Conservation (phyloP, 2,797 vertebrate genomes). For the Oreortyx pictus region DNA sequence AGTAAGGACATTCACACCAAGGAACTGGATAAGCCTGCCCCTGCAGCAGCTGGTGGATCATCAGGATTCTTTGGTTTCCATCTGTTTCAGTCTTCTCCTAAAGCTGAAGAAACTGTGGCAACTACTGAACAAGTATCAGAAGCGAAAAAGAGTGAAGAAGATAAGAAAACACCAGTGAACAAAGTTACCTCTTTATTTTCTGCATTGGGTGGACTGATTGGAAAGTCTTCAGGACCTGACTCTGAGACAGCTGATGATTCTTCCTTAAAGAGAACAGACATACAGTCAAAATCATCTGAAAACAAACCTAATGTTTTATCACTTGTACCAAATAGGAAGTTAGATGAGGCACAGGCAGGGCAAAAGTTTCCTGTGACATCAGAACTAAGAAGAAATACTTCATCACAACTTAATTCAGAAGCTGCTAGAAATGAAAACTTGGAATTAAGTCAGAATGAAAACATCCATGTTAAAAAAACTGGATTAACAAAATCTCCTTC, state of each 20-base stretch:
- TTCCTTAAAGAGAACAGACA: constrained; percentile 29
- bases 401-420: constrained; percentile 79
- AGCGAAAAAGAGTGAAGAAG: constrained; percentile 81
- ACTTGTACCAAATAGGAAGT: constrained; percentile 36
- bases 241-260: constrained; percentile 62
- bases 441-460: constrained; percentile 33
- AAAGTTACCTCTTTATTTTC: constrained; percentile 88
- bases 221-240: constrained; percentile 80
- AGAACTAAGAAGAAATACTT: constrained; percentile 21
- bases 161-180: constrained; percentile 81
- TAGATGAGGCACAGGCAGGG: background rate
- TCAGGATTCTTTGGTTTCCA: constrained; percentile 75
- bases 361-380: background rate
- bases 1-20: constrained; percentile 37
- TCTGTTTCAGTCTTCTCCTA: constrained; percentile 81
- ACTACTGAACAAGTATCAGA: constrained; percentile 82
- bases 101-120: constrained; percentile 73
- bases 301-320: constrained; percentile 19
- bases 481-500: constrained; percentile 64
- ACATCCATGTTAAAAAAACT: background rate
- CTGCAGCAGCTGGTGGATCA: constrained; percentile 57
- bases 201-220: constrained; percentile 81
- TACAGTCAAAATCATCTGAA: constrained; percentile 16
- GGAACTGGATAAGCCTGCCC: constrained; percentile 8
- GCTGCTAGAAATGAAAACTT: constrained; percentile 67